Base-by-base conservation (phyloP, 2,113 vertebrate species). In the Sinocyclocheilus rhinocerous region DNA sequence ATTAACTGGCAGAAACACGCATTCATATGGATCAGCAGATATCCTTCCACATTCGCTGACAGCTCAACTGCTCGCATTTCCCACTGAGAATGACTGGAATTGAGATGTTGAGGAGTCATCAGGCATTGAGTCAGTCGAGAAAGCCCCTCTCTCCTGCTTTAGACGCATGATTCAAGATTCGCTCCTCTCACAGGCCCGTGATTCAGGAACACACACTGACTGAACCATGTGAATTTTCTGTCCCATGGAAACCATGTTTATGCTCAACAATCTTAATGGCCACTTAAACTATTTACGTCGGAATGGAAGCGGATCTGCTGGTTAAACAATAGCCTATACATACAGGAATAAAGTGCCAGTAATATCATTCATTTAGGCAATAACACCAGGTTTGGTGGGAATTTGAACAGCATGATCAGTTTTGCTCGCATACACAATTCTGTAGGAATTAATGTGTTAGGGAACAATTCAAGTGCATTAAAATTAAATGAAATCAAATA, bases 231-330 rank as follows among this genome's bases (percentile, higher is more conserved):
- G 69, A 80, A 86, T 72, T 72, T 76, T 57, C 26, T 76, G 80
- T 79, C 84, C 76, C 76, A 78, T 73, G 81, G 84, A 85, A 86
- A 87, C 86, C 36, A 75, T 86, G 87, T 87, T 84, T 84, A 83
- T 82, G 63, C 57, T 61, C 65, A 79, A 16, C 29, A 36, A 22
- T 72, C 84, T 59, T 42, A 87, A 83, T 85, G 69, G 84, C 59
- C 59, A 63, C 77, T 77, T 81, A 84, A 84, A 52, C 84, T 50
- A 72, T 86, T 80, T 82, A 70, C 29, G 59, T 57, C 13, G 3
- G 50, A 52, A 52, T 52, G 50, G 48, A 52, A 52, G 50, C 13
- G 13, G 50, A n/a, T 76, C 15, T 22, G 33, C n/a, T 6, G 75
- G 52, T 29, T 57, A 24, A 79, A 77, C 50, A 85, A 86, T 86